phyloP scores from a whole-genome alignment of 2,113 vertebrate genomes.

The Anarhynchus alexandrinus region DNA sequence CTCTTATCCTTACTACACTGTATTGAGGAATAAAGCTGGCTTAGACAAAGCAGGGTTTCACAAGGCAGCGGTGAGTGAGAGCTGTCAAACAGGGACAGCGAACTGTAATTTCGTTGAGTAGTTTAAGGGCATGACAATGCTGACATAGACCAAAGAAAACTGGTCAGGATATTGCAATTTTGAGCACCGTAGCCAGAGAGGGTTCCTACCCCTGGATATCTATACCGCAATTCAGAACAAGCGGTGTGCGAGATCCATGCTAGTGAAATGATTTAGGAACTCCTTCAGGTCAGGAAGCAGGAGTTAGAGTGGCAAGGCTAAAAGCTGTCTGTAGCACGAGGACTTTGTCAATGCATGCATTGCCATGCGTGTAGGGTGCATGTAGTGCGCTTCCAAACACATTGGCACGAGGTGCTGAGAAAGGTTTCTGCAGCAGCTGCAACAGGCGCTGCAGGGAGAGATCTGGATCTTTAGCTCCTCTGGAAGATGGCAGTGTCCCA shows the following conservation, averaged over 20 bases:
- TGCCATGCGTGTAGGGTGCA: no score
- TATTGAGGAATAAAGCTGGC: neutral
- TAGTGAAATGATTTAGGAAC: neutral
- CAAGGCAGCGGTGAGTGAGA: neutral
- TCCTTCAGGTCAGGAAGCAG: neutral
- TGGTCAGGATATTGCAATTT: neutral
- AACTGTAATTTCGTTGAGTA: neutral
- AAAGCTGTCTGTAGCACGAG: neutral
- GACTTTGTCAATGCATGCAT: no score
- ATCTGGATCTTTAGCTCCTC: neutral
- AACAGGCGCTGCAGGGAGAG: neutral
- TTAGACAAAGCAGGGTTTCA: neutral
- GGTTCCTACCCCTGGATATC: neutral
- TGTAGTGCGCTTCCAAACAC: neutral
- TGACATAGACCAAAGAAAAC: neutral
- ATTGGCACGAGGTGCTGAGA: neutral
- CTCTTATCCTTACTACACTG: neutral
- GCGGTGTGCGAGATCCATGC: neutral
- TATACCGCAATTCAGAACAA: neutral
- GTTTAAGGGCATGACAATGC: neutral
- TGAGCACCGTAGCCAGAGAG: neutral
- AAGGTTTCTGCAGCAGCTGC: neutral
- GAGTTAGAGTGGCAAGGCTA: no score
- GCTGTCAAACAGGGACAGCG: neutral
- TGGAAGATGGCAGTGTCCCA: neutral